Base-by-base conservation (phyloP, 2,113 vertebrate genomes). In the Spheniscus mendiculus region DNA sequence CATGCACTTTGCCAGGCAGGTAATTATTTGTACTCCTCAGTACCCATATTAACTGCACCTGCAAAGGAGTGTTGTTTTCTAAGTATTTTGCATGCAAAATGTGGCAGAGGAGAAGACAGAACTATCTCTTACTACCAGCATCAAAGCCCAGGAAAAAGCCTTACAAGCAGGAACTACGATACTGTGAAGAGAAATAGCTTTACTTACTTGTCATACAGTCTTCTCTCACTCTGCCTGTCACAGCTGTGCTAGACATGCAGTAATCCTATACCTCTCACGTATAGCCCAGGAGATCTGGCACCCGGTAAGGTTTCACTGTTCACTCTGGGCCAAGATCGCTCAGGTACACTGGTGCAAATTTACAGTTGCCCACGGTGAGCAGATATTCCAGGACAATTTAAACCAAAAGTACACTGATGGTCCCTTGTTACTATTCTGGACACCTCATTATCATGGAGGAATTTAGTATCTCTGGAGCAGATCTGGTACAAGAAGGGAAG, bases 391-490 rank as follows among this genome's bases (percentile, higher is more conserved):
- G 87, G 42, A 27, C 30, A 79, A 42, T 4, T 50, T 55, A 40
- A 93, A 83, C 91, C 78, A 72, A 94, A 73, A 83, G 47, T 67
- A 88, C 34, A 25, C 27, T 73, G 87, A 66, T 58, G 56, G 93
- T 71, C 80, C 84, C 89, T 89, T 96, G 86, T 96, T 96, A 80
- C 87, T 97, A 44, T 95, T 95, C 92, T 70, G 78, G 88, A 95
- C 94, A 96, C 91, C 93, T 97, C 97, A 86, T 97, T 94, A 97
- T 93, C 86, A 49, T 89, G 67, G 56, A 95, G 93, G 90, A 97
- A 96, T 96, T 97, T 42, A 55, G 38, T 82, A 96, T 97, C 90
- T 97, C 85, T 92, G 83, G 67, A 91, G 87, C 83, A 93, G 86
- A 72, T 77, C 94, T 93, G 53, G 58, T 56, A 56, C 22, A 61